Conservation (phyloP, 1,140 invertebrate genomes). For the Drosophila teissieri region DNA sequence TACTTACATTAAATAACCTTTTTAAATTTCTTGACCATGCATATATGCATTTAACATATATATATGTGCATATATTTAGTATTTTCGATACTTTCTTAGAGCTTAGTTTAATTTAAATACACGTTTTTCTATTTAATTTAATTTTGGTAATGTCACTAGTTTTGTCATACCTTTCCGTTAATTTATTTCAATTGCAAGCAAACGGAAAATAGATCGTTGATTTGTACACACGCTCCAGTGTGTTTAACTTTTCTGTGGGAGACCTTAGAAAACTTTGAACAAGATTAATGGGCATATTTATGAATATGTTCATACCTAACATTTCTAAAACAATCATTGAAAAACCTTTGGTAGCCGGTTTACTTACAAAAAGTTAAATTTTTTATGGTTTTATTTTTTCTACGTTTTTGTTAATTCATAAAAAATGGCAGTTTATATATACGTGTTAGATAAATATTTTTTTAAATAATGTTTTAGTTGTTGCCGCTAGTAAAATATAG, state of each 20-base stretch:
- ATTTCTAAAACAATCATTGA: constrained; percentile 20
- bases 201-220: constrained; percentile 47
- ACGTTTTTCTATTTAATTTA: constrained; percentile 43
- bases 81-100: constrained; percentile 65
- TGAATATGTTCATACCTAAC: constrained; percentile 6
- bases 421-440: constrained; percentile 81
- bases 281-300: background rate
- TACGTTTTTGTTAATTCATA: constrained; percentile 61
- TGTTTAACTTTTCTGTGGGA: constrained; percentile 36
- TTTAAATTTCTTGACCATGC: constrained; percentile 38
- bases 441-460: constrained; percentile 64
- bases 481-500: constrained; percentile 59
- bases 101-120: constrained; percentile 57
- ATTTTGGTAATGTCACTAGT: constrained; percentile 51
- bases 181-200: constrained; percentile 56
- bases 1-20: constrained; percentile 71
- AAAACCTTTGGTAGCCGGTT: constrained; percentile 21
- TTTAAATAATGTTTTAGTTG: constrained; percentile 73
- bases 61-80: constrained; percentile 56
- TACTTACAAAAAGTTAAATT: constrained; percentile 53
- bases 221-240: constrained; percentile 35
- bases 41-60: constrained; percentile 70
- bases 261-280: constrained; percentile 11
- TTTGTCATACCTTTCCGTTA: constrained; percentile 33
- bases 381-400: constrained; percentile 40